phyloP scores from a whole-genome alignment of 2,888 invertebrate genomes.

The Phortica magna region DNA sequence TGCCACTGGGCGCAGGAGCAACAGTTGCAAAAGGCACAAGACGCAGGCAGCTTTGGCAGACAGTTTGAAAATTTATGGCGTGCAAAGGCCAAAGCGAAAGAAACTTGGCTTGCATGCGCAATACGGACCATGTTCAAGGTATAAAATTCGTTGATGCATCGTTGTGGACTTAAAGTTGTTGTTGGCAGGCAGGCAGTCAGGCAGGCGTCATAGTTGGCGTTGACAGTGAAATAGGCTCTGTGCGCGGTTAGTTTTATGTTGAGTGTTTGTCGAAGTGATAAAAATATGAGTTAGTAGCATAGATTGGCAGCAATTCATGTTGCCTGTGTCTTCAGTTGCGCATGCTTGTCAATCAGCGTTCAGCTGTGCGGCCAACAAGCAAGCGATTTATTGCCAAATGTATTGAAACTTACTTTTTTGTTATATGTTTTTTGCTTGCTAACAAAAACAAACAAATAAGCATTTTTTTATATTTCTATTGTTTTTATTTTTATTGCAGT shows the following conservation, averaged over 20 bases:
- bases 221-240: constrained; percentile 24
- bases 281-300: constrained; percentile 34
- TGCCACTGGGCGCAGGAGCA: neutral
- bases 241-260: neutral
- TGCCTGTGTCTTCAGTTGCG: constrained; percentile 63
- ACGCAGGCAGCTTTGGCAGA: constrained; percentile 48
- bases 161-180: constrained; percentile 67
- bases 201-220: neutral
- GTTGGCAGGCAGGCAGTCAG: neutral
- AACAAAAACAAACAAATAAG: neutral
- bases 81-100: constrained; percentile 35
- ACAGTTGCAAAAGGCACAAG: constrained; percentile 50
- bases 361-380: constrained; percentile 42
- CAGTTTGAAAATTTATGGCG: constrained; percentile 67
- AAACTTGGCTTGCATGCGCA: constrained; percentile 44
- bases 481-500: no score
- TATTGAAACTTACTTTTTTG: constrained; percentile 23
- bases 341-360: constrained; percentile 56
- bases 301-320: constrained; percentile 60
- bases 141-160: constrained; percentile 61
- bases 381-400: constrained; percentile 58
- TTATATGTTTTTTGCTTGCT: neutral
- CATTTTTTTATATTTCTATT: constrained; percentile 1
- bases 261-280: neutral
- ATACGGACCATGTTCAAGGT: neutral